Percentiles rank a stretch among this genome's conserved stretches.
phyloP scores from a whole-genome alignment of 1,140 invertebrate species.

The Drosophila hydei region DNA sequence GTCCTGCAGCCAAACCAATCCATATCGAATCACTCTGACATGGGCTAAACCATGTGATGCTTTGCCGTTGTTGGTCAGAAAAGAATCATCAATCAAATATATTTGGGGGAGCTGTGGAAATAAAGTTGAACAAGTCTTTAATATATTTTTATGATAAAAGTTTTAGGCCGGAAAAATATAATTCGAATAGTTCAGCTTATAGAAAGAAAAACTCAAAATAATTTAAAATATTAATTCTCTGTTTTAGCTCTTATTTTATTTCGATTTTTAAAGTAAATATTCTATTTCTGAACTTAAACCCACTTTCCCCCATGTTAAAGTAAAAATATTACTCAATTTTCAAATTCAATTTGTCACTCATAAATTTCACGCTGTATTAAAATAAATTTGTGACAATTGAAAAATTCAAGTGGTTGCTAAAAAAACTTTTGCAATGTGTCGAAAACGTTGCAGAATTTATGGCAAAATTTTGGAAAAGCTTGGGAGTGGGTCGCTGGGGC shows the following conservation, averaged over 20 bases:
- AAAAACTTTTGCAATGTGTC: slow-evolving; percentile 49
- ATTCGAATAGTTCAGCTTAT: not conserved
- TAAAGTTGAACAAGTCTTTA: not conserved
- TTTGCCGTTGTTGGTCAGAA: not conserved
- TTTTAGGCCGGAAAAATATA: too few relatives aligned
- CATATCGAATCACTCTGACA: slow-evolving; percentile 54
- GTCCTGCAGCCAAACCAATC: slow-evolving; percentile 51
- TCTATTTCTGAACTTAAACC: not conserved
- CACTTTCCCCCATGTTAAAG: not conserved
- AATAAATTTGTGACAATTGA: slow-evolving; percentile 79
- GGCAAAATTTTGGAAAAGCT: slow-evolving; percentile 37
- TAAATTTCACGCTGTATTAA: slow-evolving; percentile 80
- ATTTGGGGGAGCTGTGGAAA: not conserved
- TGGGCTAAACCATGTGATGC: slow-evolving; percentile 9
- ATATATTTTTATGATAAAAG: not conserved
- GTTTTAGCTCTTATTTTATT: too few relatives aligned
- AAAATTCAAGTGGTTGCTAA: slow-evolving; percentile 46
- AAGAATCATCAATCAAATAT: slow-evolving; percentile 38
- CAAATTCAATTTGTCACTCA: slow-evolving; percentile 81
- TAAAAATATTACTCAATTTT: slow-evolving; percentile 58
- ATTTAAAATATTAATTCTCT: too few relatives aligned
- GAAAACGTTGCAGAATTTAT: slow-evolving; percentile 68
- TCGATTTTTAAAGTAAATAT: not conserved
- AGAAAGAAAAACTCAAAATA: too few relatives aligned
- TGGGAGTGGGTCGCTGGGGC: not conserved